Evolutionary conservation across 2,797 vertebrate species (phyloP).

Genomic region (Enteromius unitaeniatus): DNA sequence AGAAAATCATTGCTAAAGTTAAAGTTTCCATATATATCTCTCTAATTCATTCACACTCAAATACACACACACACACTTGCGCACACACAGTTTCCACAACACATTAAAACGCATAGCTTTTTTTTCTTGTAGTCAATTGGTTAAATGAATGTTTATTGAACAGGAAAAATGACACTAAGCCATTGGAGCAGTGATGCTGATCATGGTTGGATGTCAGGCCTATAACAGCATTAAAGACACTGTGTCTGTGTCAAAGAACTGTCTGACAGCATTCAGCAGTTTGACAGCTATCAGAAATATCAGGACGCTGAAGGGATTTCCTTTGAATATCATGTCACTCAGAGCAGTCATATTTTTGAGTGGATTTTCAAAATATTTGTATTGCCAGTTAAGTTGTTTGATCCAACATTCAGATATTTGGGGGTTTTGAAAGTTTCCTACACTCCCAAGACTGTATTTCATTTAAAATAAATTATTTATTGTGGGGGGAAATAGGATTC

Average conservation of each 20-base stretch:
- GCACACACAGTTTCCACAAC: background rate
- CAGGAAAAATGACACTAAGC: constrained; percentile 11
- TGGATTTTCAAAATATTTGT: background rate
- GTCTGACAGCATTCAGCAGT: background rate
- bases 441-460: background rate
- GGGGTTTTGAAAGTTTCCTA: background rate
- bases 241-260: background rate
- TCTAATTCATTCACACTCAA: background rate
- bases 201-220: background rate
- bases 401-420: background rate
- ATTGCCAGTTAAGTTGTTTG: background rate
- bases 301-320: background rate
- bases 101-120: background rate
- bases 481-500: background rate
- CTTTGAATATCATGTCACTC: background rate
- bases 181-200: background rate
- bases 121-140: background rate
- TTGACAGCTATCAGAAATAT: background rate
- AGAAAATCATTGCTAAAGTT: background rate
- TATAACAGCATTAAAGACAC: background rate
- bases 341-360: background rate
- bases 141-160: constrained; percentile 2
- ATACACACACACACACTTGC: too few relatives aligned
- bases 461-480: background rate
- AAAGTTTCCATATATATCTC: background rate